Conservation (phyloP, 1,140 invertebrate genomes). For the Drosophila neocordata region DNA sequence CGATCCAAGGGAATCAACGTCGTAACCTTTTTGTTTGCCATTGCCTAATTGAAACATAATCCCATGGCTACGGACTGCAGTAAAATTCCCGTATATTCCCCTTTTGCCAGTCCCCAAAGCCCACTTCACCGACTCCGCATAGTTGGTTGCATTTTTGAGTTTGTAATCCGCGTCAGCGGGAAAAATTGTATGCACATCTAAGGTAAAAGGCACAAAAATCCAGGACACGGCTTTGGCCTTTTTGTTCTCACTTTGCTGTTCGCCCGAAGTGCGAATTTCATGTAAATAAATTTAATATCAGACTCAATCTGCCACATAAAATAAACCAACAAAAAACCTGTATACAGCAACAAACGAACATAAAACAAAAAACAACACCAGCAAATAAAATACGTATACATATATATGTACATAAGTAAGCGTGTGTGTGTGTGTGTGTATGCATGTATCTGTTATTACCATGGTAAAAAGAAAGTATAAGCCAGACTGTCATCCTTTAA, state of each 20-base stretch:
- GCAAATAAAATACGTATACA: too few relatives aligned
- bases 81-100: constrained; percentile 37
- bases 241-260: constrained; percentile 3
- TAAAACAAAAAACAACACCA: constrained; percentile 8
- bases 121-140: background rate
- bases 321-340: background rate
- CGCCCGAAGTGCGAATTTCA: constrained; percentile 61
- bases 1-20: constrained; percentile 36
- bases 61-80: constrained; percentile 40
- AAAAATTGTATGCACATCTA: constrained; percentile 20
- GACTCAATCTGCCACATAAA: constrained; percentile 62
- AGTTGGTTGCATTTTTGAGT: constrained; percentile 56
- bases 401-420: too few relatives aligned
- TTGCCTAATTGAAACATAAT: constrained; percentile 67
- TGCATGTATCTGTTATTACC: too few relatives aligned
- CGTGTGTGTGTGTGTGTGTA: too few relatives aligned
- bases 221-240: background rate
- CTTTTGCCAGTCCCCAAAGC: background rate
- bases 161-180: constrained; percentile 61
- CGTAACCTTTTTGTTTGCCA: constrained; percentile 25
- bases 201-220: constrained; percentile 9
- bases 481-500: too few relatives aligned
- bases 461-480: too few relatives aligned
- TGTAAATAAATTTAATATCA: constrained; percentile 76
- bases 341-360: background rate